Conservation (phyloP, 23 tunicate genomes). For the Trididemnum clinides region DNA sequence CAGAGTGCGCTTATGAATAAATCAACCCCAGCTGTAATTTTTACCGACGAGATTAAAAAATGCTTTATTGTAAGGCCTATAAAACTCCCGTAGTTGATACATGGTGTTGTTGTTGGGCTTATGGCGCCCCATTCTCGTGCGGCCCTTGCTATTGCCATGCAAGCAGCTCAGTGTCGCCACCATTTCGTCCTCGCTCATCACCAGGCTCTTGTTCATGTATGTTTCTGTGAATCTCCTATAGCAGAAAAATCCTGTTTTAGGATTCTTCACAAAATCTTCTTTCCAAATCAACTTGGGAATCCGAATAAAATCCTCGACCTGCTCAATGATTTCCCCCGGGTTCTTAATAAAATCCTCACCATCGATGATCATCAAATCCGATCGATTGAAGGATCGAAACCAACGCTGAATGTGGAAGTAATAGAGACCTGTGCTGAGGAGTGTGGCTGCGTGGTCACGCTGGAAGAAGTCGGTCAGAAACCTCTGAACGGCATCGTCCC, state of each 20-base stretch:
- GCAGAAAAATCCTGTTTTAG: slow-evolving; percentile 38
- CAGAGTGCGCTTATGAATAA: too few relatives aligned
- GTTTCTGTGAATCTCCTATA: slow-evolving; percentile 18
- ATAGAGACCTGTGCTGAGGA: slow-evolving; percentile 15
- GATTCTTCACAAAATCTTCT: slow-evolving; percentile 52
- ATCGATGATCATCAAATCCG: slow-evolving; percentile 33
- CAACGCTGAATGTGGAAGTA: slow-evolving; percentile 18
- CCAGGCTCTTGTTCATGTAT: neutral
- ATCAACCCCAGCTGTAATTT: neutral
- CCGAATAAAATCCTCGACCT: slow-evolving; percentile 42
- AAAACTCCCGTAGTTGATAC: neutral
- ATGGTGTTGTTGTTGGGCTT: neutral
- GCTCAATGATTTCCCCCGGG: slow-evolving; percentile 46
- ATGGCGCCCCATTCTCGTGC: slow-evolving; percentile 1
- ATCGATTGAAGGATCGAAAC: neutral
- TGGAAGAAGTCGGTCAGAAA: too few relatives aligned
- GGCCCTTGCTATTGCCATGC: neutral
- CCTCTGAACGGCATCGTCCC: too few relatives aligned
- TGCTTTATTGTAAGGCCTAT: neutral
- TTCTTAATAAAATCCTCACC: slow-evolving; percentile 23
- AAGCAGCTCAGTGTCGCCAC: neutral
- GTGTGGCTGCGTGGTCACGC: neutral
- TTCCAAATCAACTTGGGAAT: slow-evolving; percentile 41
- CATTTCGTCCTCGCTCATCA: neutral
- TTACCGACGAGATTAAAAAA: neutral